Base-by-base conservation (phyloP, 2,888 invertebrate genomes). In the Synanthedon myopaeformis region DNA sequence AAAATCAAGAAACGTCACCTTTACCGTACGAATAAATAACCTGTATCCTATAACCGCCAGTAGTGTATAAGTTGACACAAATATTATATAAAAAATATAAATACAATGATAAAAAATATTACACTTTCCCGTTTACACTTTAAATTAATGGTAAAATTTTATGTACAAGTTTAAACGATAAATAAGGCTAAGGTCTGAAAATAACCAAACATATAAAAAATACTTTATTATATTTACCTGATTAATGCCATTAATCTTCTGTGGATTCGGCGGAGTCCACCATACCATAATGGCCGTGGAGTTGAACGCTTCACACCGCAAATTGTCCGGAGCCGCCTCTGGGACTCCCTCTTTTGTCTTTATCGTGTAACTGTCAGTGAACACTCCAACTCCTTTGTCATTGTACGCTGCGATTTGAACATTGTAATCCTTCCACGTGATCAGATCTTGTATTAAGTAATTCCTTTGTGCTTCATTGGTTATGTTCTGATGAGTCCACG, bases 221-320 rank as follows among this genome's bases (percentile, higher is more conserved):
- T n/a, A 11, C 12, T 35, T 35, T 35, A 35, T 49, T 23, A 23
- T 42, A 13, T 42, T 41, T 62, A 87, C 96, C 85, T 97, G 96
- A 88, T 98, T 99, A 55, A 98, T 97, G 41, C 99, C 99, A 74
- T 99, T 99, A 54, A 99, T 97, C 83, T 96, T 95, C 71, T 98
- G 97, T 0, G 98, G 97, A 80, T 97, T 95, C 0, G 99, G 99
- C 1, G 98, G 98, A n/a, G 92, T 94, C 98, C 99, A 99, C 82
- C 92, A 92, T 0, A 98, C 93, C 53, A 89, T 89, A 11, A 92
- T 88, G 0, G 95, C 89, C 41, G 98, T 98, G 0, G 98, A 98
- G 81, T 96, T 98, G 10, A 93, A 71, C 0, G 98, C 90, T 64
- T 91, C 89, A 0, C 93, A 94, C 53, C 90, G 89, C 1, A 97